A percentile compares a stretch with the other conserved stretches of the same genome.
phyloP scores from a whole-genome alignment of 2,888 invertebrate genomes.

The Galerucella calmariensis region DNA sequence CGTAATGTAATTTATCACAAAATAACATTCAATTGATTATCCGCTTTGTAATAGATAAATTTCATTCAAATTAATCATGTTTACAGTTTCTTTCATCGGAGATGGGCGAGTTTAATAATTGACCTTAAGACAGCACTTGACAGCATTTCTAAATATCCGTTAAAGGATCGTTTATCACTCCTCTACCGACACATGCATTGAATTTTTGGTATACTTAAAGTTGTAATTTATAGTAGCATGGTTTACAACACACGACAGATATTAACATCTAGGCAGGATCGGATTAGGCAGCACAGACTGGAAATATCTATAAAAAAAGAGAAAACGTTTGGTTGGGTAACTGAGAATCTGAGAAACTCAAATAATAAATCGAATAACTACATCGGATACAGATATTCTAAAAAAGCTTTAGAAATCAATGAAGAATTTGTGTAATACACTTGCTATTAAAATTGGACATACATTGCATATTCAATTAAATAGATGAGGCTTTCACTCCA shows the following conservation, averaged over 20 bases:
- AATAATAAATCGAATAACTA: too few relatives aligned
- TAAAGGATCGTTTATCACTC: constrained; percentile 54
- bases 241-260: neutral
- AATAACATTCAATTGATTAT: constrained; percentile 27
- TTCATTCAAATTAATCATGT: constrained; percentile 38
- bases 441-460: too few relatives aligned
- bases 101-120: constrained; percentile 53
- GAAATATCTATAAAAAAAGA: too few relatives aligned
- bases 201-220: neutral
- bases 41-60: constrained; percentile 15
- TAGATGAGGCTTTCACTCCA: too few relatives aligned
- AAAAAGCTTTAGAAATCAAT: too few relatives aligned
- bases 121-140: constrained; percentile 56
- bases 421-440: too few relatives aligned
- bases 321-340: too few relatives aligned
- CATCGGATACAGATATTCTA: too few relatives aligned
- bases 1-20: constrained; percentile 14
- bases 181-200: neutral
- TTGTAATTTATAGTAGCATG: neutral
- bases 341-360: too few relatives aligned
- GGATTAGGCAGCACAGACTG: neutral
- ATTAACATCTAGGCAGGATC: neutral
- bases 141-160: constrained; percentile 58
- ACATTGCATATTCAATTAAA: too few relatives aligned
- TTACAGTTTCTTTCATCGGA: constrained; percentile 44